Conservation (phyloP, 2,113 vertebrate species). For the Eulacestoma nigropectus region DNA sequence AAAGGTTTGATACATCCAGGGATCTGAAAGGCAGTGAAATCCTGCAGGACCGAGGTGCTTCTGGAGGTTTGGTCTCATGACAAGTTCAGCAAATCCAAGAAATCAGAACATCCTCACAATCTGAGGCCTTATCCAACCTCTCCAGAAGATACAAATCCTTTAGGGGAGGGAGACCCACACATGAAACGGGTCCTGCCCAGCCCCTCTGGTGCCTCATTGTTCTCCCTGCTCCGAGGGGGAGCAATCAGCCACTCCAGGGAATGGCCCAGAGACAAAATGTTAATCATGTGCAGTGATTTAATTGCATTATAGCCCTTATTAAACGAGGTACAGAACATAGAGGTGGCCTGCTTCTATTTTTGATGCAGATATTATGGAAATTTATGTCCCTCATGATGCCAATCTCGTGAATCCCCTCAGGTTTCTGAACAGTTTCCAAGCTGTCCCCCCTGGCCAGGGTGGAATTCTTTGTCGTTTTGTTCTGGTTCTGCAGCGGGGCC, state of each 20-base stretch:
- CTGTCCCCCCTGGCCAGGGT: background rate
- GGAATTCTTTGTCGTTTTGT: background rate
- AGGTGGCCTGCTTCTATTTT: conserved; percentile 19
- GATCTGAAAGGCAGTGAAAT: background rate
- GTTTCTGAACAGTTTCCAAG: conserved; percentile 56
- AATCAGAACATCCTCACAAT: background rate
- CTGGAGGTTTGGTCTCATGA: background rate
- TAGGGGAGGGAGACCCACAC: background rate
- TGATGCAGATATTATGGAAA: conserved; percentile 65
- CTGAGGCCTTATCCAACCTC: rapidly evolving
- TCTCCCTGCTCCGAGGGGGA: background rate
- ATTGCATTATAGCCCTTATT: conserved; percentile 60
- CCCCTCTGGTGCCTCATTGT: background rate
- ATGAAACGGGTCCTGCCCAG: background rate
- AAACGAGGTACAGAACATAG: conserved; percentile 30
- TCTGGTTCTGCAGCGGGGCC: background rate
- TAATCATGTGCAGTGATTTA: background rate
- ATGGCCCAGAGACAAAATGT: conserved; percentile 16
- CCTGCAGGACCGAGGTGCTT: background rate
- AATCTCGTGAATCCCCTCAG: conserved; percentile 37
- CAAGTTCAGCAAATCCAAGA: background rate
- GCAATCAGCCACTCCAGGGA: background rate
- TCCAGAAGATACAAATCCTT: background rate
- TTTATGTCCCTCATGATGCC: conserved; percentile 61
- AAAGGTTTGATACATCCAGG: background rate